These are phyloP conservation scores for Pica pica DNA, from an alignment of 2,113 vertebrate species.

Conservation along the genomic window DNA sequence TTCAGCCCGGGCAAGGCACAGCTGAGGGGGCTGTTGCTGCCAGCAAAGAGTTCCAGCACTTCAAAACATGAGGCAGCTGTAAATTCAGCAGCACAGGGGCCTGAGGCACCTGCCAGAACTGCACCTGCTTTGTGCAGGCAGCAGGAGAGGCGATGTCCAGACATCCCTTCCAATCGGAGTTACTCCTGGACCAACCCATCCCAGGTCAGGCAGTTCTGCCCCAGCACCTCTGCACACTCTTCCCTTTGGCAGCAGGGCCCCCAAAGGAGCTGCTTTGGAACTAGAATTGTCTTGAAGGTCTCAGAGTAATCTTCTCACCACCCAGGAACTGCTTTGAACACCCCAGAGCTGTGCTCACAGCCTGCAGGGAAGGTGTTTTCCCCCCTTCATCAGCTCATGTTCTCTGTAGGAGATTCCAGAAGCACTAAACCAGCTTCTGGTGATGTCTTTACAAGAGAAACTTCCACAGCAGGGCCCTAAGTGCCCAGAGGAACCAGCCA, in stretches of 20 bases:
- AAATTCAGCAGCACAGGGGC: background rate
- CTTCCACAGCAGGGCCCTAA: background rate
- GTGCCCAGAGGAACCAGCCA: background rate
- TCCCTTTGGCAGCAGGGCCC: background rate
- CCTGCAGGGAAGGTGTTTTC: background rate
- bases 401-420: background rate
- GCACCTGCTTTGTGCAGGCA: background rate
- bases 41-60: background rate
- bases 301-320: too few relatives aligned
- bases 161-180: background rate
- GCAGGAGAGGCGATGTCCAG: background rate
- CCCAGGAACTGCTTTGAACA: background rate
- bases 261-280: background rate
- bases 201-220: background rate
- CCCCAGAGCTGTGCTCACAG: background rate
- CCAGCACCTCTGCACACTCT: background rate
- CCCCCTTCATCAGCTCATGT: background rate
- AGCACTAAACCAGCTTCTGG: background rate
- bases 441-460: background rate
- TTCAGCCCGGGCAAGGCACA: background rate
- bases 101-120: background rate
- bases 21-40: rapidly evolving
- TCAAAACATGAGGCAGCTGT: background rate
- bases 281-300: rapidly evolving
- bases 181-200: background rate